A percentile compares a stretch with the other conserved stretches of the same genome.
These are phyloP conservation scores for Rosalia funebris DNA, from an alignment of 2,888 invertebrate genomes.

Conservation along the genomic window DNA sequence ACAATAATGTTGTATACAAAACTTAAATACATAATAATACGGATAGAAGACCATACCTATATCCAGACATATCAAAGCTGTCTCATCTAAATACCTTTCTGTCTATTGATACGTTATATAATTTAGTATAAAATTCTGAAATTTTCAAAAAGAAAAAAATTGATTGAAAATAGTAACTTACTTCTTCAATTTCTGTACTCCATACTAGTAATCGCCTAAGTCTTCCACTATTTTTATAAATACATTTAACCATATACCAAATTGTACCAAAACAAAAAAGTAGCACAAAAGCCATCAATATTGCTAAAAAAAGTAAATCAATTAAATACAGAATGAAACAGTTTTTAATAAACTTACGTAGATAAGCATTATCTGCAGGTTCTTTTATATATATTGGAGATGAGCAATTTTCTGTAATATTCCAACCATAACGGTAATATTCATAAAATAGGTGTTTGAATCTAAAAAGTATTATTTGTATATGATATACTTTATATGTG, in stretches of 20 bases:
- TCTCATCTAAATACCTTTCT: too few species aligned
- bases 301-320: constrained; percentile 55
- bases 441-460: constrained; percentile 57
- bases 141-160: too few species aligned
- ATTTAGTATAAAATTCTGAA: too few species aligned
- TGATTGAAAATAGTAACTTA: constrained; percentile 50
- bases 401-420: constrained; percentile 56
- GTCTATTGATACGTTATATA: too few species aligned
- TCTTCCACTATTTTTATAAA: constrained; percentile 59
- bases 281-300: constrained; percentile 62
- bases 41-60: too few species aligned
- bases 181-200: constrained; percentile 58
- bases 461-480: too few species aligned
- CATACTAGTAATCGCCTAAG: constrained; percentile 49
- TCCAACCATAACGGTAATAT: constrained; percentile 63
- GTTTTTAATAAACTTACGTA: constrained; percentile 56
- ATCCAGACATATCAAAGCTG: too few species aligned
- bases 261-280: constrained; percentile 63
- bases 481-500: too few species aligned
- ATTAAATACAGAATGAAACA: neutral
- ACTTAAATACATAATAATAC: too few species aligned
- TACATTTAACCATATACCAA: constrained; percentile 64
- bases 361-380: constrained; percentile 62
- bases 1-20: too few species aligned
- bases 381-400: constrained; percentile 59